Conservation (phyloP, 2,113 vertebrate species). For the Chroicocephalus ridibundus region DNA sequence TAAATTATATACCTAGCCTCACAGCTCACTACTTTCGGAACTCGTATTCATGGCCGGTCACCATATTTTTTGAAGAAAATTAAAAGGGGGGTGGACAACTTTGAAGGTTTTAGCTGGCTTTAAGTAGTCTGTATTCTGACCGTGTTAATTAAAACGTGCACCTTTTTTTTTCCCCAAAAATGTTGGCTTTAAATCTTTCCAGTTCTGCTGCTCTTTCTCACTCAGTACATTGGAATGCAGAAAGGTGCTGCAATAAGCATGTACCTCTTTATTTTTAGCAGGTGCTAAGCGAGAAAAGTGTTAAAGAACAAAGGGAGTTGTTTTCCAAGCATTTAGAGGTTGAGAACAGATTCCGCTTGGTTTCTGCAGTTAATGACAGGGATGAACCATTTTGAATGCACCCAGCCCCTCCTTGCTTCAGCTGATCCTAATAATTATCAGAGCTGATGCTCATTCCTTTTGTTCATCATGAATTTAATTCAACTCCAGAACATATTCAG, state of each 20-base stretch:
- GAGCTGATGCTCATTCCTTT: not conserved
- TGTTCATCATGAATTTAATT: slow-evolving; percentile 8
- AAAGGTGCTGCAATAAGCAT: not conserved
- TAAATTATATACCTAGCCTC: not conserved
- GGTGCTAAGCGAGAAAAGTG: not conserved
- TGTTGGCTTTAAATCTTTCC: not conserved
- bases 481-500: not conserved
- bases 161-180: not conserved
- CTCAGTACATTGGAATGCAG: not conserved
- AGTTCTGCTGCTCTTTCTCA: not conserved
- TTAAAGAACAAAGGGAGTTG: not conserved
- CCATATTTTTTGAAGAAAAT: not conserved
- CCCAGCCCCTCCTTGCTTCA: not conserved
- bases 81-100: not conserved
- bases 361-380: not conserved
- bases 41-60: not conserved
- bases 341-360: not conserved
- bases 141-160: not conserved
- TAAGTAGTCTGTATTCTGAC: not conserved
- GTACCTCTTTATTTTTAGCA: not conserved
- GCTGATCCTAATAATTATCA: not conserved
- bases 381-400: not conserved
- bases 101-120: not conserved
- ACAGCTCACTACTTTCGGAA: not conserved
- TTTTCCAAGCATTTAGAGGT: not conserved